Percentiles rank a stretch among this genome's conserved stretches.
Conservation (phyloP, 92 coral and sea anemone genomes). For the Porites cylindrica region DNA sequence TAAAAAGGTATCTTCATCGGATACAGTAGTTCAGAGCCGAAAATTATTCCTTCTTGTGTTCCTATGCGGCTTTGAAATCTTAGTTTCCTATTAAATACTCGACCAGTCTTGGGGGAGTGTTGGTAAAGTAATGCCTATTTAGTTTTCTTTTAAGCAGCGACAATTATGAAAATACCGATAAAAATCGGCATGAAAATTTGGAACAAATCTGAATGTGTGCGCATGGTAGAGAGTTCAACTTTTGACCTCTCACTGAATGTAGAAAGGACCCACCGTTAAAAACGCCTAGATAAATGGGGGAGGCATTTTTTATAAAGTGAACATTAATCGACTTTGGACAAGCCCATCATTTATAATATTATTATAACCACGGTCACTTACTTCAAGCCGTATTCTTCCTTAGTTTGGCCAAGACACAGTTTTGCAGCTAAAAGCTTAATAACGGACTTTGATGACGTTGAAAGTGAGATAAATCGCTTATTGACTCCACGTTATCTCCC, state of each 20-base stretch:
- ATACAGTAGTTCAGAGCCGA: too few species aligned
- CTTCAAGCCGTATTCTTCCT: constrained; percentile 5
- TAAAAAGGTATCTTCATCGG: too few species aligned
- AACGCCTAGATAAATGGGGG: neutral
- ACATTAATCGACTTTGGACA: constrained; percentile 4
- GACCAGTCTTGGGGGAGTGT: neutral
- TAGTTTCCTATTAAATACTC: neutral
- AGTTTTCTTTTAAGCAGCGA: neutral
- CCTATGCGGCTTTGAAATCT: neutral
- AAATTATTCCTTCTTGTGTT: too few species aligned
- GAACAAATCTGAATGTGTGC: too few species aligned
- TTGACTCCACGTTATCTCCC: constrained; percentile 32
- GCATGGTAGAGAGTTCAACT: neutral
- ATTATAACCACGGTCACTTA: constrained; percentile 30
- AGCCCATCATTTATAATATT: neutral
- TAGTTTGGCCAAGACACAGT: constrained; percentile 12
- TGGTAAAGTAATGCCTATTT: neutral
- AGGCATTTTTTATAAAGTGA: neutral
- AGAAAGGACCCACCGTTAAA: neutral
- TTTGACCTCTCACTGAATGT: neutral
- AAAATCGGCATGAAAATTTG: neutral
- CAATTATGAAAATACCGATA: neutral
- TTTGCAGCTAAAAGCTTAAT: neutral
- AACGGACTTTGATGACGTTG: constrained; percentile 30
- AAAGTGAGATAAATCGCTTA: constrained; percentile 49